Evolutionary conservation across 2,113 vertebrate species (phyloP).

Genomic region (Pongo abelii): DNA sequence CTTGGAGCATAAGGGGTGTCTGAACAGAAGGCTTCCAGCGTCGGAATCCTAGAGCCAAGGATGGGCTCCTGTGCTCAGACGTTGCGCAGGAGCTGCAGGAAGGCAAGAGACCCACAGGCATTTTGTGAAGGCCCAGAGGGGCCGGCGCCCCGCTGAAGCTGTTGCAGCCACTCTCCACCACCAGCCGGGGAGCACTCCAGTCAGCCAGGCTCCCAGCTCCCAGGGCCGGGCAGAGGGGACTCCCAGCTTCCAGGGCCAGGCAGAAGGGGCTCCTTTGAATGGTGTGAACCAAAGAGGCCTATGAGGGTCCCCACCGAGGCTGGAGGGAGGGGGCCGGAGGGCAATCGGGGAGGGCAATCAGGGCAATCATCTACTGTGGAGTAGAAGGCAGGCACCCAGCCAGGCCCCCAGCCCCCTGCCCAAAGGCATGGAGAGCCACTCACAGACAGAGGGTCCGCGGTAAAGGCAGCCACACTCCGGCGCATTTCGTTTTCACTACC

Average conservation of each 20-base stretch:
- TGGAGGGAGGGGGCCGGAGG: fast-evolving
- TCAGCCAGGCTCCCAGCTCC: not conserved
- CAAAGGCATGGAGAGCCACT: constrained; percentile 81
- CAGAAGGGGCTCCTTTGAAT: not conserved
- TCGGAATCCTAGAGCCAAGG: constrained; percentile 8
- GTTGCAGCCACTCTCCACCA: not conserved
- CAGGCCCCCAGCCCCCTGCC: not conserved
- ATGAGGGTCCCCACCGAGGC: not conserved
- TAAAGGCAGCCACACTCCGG: constrained; percentile 94
- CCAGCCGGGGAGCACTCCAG: not conserved
- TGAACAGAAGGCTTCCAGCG: constrained; percentile 42
- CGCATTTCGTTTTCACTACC: constrained; percentile 97
- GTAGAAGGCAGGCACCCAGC: not conserved
- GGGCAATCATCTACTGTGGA: no score
- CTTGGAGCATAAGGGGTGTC: constrained; percentile 15
- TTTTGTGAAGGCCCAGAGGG: not conserved
- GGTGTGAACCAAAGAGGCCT: not conserved
- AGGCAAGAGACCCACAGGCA: not conserved
- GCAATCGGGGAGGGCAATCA: not conserved
- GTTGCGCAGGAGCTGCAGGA: constrained; percentile 81
- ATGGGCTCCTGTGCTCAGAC: constrained; percentile 70
- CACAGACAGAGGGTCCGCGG: constrained; percentile 91
- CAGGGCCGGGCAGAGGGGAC: not conserved
- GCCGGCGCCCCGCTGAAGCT: not conserved
- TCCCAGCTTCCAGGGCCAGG: not conserved